Base-by-base conservation (phyloP, 2,888 invertebrate species). In the Shargacucullia verbasci region DNA sequence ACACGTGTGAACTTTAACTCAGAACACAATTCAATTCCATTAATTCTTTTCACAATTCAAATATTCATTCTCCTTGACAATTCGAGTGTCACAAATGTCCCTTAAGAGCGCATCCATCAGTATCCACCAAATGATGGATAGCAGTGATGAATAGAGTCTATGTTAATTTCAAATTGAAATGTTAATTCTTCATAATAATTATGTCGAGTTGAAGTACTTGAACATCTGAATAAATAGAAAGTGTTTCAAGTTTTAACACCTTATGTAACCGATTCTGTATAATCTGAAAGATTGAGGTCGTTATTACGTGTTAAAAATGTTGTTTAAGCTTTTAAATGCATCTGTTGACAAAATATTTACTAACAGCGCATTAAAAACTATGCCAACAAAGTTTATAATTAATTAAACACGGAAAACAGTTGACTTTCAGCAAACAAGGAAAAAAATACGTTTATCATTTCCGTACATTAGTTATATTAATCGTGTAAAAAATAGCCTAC, bases 11-110 rank as follows among this genome's bases (percentile, higher is more conserved):
- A 93, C 91, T 88, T 83, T 87, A 86, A 83, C 87, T 86, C 79
- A 52, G 57, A 63, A 58, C 60, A 77, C 66, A 60, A 66, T 82
- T 78, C 76, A 68, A 86, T 86, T 78, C 75, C 81, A 76, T 80
- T 75, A 79, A 76, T 81, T 78, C 82, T 79, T 79, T 77, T 80
- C 81, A 73, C 75, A 77, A 75, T 52, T 60, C 75, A 74, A 81
- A 79, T 80, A 73, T 79, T 80, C 80, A 87, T 90, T 91, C 85
- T 89, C 82, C 78, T 77, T 70, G 81, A 78, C 88, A 84, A 86
- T 92, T 91, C 89, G 86, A 89, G 88, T 91, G 92, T 91, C 91
- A 90, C 91, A 91, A 92, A 92, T 89, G 87, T 85, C 80, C 82
- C 79, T 25, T 78, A 62, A 79, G 78, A 80, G 72, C 59, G 73